phyloP scores from a whole-genome alignment of 2,797 vertebrate genomes.

The Buceros bicornis region DNA sequence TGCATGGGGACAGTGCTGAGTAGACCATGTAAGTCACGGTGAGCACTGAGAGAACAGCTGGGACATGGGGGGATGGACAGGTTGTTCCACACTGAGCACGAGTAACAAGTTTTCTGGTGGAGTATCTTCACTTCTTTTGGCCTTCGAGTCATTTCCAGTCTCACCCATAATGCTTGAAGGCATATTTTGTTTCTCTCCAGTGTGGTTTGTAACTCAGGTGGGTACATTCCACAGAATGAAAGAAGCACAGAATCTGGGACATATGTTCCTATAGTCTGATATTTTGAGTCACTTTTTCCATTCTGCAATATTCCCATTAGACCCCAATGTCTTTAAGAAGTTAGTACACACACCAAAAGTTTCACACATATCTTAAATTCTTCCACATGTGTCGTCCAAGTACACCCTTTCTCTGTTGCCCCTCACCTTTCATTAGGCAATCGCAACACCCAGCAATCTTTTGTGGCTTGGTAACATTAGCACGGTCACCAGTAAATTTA shows the following conservation, averaged over 20 bases:
- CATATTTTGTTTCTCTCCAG: background rate
- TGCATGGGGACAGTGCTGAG: background rate
- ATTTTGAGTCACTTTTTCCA: background rate
- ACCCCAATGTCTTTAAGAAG: background rate
- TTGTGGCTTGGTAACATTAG: background rate
- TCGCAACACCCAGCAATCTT: background rate
- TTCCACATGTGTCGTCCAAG: background rate
- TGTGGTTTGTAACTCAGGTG: background rate
- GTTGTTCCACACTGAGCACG: background rate
- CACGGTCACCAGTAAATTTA: background rate
- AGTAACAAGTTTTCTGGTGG: background rate
- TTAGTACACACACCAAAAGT: background rate
- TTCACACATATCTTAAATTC: background rate
- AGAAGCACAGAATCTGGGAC: background rate
- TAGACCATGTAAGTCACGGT: background rate
- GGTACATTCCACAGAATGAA: background rate
- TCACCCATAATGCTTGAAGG: background rate
- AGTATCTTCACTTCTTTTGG: background rate
- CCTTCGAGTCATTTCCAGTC: background rate
- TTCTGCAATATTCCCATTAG: background rate
- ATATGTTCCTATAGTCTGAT: background rate
- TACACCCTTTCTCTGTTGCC: background rate
- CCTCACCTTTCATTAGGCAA: background rate
- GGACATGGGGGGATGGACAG: fast-evolving
- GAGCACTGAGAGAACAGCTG: background rate